Percentiles rank a stretch among this genome's conserved stretches.
Conservation (phyloP, 2,888 invertebrate genomes). For the Chalcis sispes region DNA sequence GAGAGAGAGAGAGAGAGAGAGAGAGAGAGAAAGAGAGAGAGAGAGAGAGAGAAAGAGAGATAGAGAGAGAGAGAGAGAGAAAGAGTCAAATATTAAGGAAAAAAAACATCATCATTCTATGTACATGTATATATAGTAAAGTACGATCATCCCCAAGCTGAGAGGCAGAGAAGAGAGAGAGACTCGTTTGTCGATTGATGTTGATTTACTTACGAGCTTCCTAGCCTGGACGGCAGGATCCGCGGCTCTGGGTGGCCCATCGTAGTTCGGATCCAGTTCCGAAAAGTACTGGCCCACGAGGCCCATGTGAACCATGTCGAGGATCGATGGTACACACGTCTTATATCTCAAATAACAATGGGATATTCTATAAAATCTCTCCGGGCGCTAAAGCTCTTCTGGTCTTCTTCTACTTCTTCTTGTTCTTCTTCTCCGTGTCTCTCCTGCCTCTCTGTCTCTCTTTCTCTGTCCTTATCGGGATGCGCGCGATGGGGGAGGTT, state of each 20-base stretch:
- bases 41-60: not conserved
- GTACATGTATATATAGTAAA: constrained; percentile 1
- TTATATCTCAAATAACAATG: not conserved
- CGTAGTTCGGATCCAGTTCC: constrained; percentile 64
- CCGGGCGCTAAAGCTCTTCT: not conserved
- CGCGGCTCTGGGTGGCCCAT: constrained; percentile 61
- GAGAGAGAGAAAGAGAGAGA: not conserved
- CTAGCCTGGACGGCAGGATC: constrained; percentile 63
- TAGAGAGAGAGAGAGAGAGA: not conserved
- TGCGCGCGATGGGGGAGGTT: not conserved
- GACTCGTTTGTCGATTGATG: constrained; percentile 11
- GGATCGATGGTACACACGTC: not conserved
- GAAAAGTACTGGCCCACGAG: constrained; percentile 64
- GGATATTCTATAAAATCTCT: too few relatives aligned
- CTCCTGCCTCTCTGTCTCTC: not conserved
- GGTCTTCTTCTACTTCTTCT: not conserved
- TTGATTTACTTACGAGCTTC: constrained; percentile 63
- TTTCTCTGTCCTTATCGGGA: not conserved
- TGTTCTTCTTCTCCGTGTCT: too few relatives aligned
- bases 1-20: too few relatives aligned
- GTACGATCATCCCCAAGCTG: constrained; percentile 17
- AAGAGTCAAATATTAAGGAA: too few relatives aligned
- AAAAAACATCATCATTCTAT: not conserved
- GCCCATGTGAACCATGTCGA: constrained; percentile 63
- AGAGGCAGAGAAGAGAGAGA: constrained; percentile 15